These are phyloP conservation scores for Carabus problematicus DNA, from an alignment of 2,888 invertebrate species.

Conservation along the genomic window DNA sequence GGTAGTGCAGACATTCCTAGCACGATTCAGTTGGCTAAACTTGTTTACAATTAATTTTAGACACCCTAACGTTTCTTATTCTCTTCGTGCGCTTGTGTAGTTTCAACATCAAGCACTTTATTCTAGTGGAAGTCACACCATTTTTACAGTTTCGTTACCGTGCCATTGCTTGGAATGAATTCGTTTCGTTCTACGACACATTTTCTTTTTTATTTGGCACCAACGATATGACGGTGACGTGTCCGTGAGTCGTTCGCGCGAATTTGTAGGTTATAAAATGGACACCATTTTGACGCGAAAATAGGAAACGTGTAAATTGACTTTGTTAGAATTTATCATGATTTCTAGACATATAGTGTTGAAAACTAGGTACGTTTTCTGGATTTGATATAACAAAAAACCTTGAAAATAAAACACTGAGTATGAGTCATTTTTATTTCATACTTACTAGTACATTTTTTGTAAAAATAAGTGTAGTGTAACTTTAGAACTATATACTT, in stretches of 20 bases:
- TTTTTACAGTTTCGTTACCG: constrained; percentile 11
- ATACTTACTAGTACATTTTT: no score
- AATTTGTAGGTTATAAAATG: constrained; percentile 3
- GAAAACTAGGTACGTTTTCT: no score
- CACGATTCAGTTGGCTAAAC: neutral
- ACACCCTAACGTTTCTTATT: neutral
- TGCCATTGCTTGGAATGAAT: neutral
- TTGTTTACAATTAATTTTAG: constrained; percentile 24
- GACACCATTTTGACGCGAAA: no score
- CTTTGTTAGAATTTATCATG: no score
- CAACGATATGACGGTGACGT: neutral
- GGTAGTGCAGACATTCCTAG: neutral
- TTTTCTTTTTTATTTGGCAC: neutral
- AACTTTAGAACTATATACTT: no score
- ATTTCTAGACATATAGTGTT: no score
- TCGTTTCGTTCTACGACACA: no score
- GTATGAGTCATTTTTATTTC: no score
- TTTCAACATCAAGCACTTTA: neutral
- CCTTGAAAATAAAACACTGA: no score
- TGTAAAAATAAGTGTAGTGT: no score
- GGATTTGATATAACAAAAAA: no score
- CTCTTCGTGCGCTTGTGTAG: neutral
- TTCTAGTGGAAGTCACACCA: neutral
- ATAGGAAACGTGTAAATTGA: no score
- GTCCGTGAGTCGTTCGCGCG: neutral